Conservation (phyloP, 2,797 vertebrate species). For the Phaenicophaeus curvirostris region DNA sequence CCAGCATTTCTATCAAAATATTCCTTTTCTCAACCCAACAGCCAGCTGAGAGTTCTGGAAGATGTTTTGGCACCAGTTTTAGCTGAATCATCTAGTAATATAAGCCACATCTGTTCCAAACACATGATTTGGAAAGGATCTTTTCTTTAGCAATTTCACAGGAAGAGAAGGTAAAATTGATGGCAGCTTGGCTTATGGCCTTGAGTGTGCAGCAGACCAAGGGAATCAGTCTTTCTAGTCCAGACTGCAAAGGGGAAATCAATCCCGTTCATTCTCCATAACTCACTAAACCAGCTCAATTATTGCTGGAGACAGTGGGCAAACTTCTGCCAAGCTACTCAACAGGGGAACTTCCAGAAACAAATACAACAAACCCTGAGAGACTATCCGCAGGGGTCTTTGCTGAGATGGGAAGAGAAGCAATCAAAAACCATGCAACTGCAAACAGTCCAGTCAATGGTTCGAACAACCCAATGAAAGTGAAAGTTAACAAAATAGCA, state of each 20-base stretch:
- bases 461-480: background rate
- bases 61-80: slow-evolving; percentile 13
- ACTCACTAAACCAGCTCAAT: background rate
- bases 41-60: slow-evolving; percentile 19
- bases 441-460: background rate
- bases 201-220: background rate
- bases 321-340: background rate
- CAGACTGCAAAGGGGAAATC: background rate
- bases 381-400: background rate
- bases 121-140: slow-evolving; percentile 1
- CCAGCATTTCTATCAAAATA: background rate
- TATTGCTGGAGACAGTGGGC: background rate
- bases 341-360: background rate
- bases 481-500: background rate
- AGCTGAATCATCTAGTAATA: slow-evolving; percentile 36
- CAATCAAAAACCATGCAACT: background rate
- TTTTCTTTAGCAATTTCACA: slow-evolving; percentile 37
- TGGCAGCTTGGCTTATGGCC: background rate
- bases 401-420: background rate
- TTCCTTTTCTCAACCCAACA: slow-evolving; percentile 3
- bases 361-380: background rate
- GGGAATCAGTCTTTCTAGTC: slow-evolving; percentile 17
- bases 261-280: background rate
- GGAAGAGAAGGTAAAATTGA: slow-evolving; percentile 33
- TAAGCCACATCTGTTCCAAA: slow-evolving; percentile 30